A percentile compares a stretch with the other conserved stretches of the same genome.
Conservation (phyloP, 2,797 vertebrate species). For the Crax fasciolata region DNA sequence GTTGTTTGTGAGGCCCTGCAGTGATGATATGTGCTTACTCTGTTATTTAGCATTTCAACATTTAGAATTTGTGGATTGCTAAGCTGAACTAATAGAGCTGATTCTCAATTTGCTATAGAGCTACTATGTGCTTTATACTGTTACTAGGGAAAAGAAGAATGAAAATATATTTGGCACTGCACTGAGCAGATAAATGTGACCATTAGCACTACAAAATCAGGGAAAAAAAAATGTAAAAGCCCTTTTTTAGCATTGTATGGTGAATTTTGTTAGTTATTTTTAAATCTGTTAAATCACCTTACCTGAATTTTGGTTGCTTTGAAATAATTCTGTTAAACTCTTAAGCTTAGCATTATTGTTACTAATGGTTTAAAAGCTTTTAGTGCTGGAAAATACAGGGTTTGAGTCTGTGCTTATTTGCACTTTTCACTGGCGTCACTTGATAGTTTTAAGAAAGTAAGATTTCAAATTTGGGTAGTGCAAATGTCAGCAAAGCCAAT, state of each 20-base stretch:
- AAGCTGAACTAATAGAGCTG: neutral
- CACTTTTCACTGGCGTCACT: neutral
- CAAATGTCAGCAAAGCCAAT: neutral
- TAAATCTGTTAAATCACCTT: neutral
- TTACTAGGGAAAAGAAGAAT: neutral
- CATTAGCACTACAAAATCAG: neutral
- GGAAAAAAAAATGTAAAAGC: neutral
- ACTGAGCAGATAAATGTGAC: neutral
- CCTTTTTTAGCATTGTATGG: neutral
- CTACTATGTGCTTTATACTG: neutral
- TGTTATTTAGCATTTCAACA: neutral
- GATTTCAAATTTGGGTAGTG: neutral
- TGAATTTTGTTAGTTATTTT: neutral
- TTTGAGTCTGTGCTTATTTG: neutral
- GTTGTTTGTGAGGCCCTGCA: neutral
- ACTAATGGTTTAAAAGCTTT: neutral
- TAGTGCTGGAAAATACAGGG: neutral
- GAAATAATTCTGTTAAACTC: neutral
- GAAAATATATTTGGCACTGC: neutral
- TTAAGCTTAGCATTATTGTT: neutral
- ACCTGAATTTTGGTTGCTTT: neutral
- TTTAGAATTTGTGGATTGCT: neutral
- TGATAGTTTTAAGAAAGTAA: neutral
- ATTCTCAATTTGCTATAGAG: neutral
- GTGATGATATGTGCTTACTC: neutral